Evolutionary conservation across 2,797 vertebrate species (phyloP).

Genomic region (Syngnathus rostellatus): DNA sequence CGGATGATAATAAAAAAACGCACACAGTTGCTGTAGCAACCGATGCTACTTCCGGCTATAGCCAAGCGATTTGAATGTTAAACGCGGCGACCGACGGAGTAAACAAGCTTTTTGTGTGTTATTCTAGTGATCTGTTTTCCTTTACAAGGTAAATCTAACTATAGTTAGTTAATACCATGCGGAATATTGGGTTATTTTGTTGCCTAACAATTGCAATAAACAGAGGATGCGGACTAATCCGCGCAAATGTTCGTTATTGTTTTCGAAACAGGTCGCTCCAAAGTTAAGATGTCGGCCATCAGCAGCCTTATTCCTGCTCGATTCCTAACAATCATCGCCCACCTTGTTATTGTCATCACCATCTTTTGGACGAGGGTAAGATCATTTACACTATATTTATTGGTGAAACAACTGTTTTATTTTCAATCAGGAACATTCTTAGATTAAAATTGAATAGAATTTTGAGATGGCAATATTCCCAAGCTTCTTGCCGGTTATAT

Average conservation of each 20-base stretch:
- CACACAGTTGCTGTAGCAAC: slow-evolving; percentile 55
- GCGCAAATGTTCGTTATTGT: background rate
- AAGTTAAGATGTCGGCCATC: slow-evolving; percentile 64
- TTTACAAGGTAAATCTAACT: background rate
- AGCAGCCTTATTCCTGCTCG: slow-evolving; percentile 76
- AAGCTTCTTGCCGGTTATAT: background rate
- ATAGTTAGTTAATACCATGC: background rate
- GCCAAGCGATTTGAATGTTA: background rate
- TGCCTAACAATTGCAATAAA: background rate
- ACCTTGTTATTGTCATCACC: slow-evolving; percentile 83
- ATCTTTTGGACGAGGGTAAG: slow-evolving; percentile 88
- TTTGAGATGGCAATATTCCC: background rate
- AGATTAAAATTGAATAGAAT: background rate
- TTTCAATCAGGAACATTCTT: background rate
- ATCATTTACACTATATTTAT: background rate
- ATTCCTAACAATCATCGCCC: slow-evolving; percentile 79
- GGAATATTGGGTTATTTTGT: background rate
- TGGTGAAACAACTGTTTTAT: background rate
- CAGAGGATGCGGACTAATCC: background rate
- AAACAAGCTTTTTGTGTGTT: background rate
- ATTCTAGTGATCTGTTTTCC: background rate
- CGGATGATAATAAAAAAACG: slow-evolving; percentile 9
- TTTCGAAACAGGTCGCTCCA: too few relatives aligned
- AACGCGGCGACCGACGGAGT: background rate
- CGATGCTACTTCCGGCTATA: background rate